phyloP scores from a whole-genome alignment of 2,888 invertebrate species.

The Seira musarum region DNA sequence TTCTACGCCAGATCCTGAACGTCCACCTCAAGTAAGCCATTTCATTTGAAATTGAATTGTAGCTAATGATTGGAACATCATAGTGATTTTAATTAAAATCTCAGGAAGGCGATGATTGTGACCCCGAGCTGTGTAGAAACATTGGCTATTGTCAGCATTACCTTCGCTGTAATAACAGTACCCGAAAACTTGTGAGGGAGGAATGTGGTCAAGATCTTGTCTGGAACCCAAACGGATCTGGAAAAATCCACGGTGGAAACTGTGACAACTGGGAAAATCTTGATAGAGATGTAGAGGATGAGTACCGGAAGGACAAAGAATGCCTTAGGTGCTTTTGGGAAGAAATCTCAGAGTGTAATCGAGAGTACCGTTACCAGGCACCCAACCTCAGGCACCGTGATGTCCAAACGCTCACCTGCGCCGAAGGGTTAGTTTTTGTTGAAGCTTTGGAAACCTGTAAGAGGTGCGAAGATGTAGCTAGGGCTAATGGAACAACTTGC shows the following conservation, averaged over 20 bases:
- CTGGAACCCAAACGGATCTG: slow-evolving; percentile 25
- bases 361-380: slow-evolving; percentile 24
- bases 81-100: too few species aligned
- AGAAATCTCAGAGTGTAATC: slow-evolving; percentile 9
- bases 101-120: slow-evolving; percentile 17
- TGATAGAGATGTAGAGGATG: not conserved
- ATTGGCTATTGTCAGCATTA: slow-evolving; percentile 13
- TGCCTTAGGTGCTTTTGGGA: slow-evolving; percentile 41
- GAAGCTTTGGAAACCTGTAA: slow-evolving; percentile 30
- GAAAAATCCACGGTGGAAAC: slow-evolving; percentile 38
- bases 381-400: not conserved
- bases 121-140: slow-evolving; percentile 21
- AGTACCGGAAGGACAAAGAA: not conserved
- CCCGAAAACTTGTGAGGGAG: not conserved
- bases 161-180: slow-evolving; percentile 22
- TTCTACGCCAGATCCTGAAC: too few species aligned
- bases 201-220: slow-evolving; percentile 17
- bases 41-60: too few species aligned
- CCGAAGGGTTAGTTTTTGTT: slow-evolving; percentile 16
- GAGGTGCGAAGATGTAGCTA: slow-evolving; percentile 7
- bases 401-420: slow-evolving; percentile 12
- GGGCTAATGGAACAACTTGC: not conserved
- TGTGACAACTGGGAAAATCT: slow-evolving; percentile 31
- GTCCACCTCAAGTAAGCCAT: too few species aligned
- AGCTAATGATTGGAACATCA: too few species aligned